phyloP scores from a whole-genome alignment of 2,888 invertebrate species.

The Lasioglossum zephyrum region DNA sequence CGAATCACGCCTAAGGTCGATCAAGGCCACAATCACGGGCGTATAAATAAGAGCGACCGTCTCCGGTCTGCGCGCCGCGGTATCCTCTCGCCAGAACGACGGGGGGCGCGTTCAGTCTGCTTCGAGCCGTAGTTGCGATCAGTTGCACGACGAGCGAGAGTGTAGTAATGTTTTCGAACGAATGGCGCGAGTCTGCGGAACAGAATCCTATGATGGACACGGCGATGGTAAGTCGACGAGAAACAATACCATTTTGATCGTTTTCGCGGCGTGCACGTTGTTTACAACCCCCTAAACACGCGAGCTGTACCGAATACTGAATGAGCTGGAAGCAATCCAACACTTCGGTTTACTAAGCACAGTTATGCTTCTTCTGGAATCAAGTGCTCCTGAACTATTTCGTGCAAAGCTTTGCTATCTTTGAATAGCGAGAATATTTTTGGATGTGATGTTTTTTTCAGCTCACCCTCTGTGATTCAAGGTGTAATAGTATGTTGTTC shows the following conservation, averaged over 20 bases:
- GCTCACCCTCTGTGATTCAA: not conserved
- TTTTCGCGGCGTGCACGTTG: not conserved
- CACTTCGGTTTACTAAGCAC: not conserved
- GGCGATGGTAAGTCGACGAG: constrained; percentile 38
- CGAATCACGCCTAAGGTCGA: constrained; percentile 37
- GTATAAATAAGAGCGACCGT: constrained; percentile 48
- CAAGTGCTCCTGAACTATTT: not conserved
- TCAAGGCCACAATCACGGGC: constrained; percentile 42
- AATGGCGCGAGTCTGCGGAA: constrained; percentile 43
- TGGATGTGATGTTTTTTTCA: not conserved
- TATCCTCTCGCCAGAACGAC: constrained; percentile 42
- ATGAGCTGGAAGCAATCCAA: not conserved
- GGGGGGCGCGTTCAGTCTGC: constrained; percentile 74
- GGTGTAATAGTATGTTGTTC: not conserved
- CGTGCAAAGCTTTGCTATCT: not conserved
- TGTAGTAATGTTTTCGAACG: constrained; percentile 51
- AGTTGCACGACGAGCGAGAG: constrained; percentile 66
- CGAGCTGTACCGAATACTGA: not conserved
- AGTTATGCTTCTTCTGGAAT: not conserved
- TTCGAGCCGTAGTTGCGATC: constrained; percentile 75
- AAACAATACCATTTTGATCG: not conserved
- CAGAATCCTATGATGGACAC: constrained; percentile 31
- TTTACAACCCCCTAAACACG: not conserved
- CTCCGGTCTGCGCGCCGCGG: constrained; percentile 60
- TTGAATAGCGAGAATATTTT: too few species aligned